Evolutionary conservation across 2,797 vertebrate species (phyloP).

Genomic region (Melanogrammus aeglefinus): DNA sequence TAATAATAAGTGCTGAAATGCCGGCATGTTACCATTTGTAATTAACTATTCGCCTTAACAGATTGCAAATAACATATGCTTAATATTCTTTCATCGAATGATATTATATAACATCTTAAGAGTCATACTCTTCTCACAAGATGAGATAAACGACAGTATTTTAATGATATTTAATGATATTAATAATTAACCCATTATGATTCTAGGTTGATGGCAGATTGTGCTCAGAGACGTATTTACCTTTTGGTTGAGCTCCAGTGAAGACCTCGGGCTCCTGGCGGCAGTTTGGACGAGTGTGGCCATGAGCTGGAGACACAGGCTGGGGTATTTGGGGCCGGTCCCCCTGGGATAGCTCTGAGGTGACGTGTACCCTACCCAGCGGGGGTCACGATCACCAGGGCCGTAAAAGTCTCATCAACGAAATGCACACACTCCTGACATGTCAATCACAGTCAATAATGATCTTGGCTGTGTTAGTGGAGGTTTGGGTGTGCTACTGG

Average conservation of each 20-base stretch:
- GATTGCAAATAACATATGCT: background rate
- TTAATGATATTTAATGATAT: background rate
- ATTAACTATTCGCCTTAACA: background rate
- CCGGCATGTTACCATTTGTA: background rate
- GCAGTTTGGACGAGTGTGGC: conserved; percentile 49
- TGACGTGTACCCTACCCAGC: conserved; percentile 68
- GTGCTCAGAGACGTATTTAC: conserved; percentile 36
- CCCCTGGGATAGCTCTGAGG: conserved; percentile 63
- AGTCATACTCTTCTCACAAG: background rate
- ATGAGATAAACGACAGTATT: background rate
- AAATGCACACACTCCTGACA: conserved; percentile 70
- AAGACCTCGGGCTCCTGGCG: conserved; percentile 17
- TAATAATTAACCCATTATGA: background rate
- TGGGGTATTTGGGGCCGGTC: conserved; percentile 65
- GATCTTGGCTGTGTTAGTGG: conserved; percentile 36
- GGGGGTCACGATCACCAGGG: conserved; percentile 66
- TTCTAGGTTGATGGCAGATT: background rate
- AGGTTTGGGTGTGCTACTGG: conserved; percentile 1
- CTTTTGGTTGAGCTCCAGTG: conserved; percentile 29
- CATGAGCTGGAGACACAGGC: conserved; percentile 56
- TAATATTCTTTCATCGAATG: background rate
- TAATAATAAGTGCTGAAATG: background rate
- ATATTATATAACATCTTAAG: background rate
- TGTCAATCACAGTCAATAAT: conserved; percentile 65
- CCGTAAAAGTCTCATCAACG: conserved; percentile 70